Percentiles rank a stretch among this genome's conserved stretches.
phyloP scores from a whole-genome alignment of 2,888 invertebrate species.

The Thecophora atra region DNA sequence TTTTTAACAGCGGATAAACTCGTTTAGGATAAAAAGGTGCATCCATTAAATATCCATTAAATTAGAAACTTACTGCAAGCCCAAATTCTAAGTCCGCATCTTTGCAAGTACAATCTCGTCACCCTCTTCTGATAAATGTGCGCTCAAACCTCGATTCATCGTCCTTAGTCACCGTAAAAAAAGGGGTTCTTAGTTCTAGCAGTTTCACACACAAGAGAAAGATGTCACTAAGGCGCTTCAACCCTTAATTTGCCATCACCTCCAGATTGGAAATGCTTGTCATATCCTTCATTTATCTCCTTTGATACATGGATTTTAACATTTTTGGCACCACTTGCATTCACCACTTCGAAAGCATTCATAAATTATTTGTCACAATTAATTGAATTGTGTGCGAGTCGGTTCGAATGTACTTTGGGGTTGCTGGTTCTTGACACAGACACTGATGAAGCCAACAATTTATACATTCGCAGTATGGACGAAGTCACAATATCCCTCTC shows the following conservation, averaged over 20 bases:
- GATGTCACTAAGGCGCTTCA: conserved; percentile 31
- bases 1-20: too few species aligned
- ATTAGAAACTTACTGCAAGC: not conserved
- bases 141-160: conserved; percentile 24
- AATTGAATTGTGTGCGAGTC: conserved; percentile 60
- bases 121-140: not conserved
- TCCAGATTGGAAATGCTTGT: conserved; percentile 65
- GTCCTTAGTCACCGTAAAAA: conserved; percentile 25
- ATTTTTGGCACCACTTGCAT: conserved; percentile 25
- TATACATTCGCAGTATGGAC: conserved; percentile 16
- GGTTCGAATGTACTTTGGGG: conserved; percentile 23
- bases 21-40: too few species aligned
- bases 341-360: conserved; percentile 49
- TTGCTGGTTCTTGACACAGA: conserved; percentile 33
- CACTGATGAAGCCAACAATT: conserved; percentile 32
- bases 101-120: not conserved
- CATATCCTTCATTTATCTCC: conserved; percentile 63
- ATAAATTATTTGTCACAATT: conserved; percentile 62
- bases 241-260: conserved; percentile 47
- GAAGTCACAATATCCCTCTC: conserved; percentile 35
- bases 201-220: conserved; percentile 35
- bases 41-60: too few species aligned
- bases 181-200: conserved; percentile 22
- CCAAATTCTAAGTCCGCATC: not conserved
- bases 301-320: conserved; percentile 45